These are phyloP conservation scores for Tetranychus truncatus DNA, from an alignment of 2,888 invertebrate species.

Conservation along the genomic window DNA sequence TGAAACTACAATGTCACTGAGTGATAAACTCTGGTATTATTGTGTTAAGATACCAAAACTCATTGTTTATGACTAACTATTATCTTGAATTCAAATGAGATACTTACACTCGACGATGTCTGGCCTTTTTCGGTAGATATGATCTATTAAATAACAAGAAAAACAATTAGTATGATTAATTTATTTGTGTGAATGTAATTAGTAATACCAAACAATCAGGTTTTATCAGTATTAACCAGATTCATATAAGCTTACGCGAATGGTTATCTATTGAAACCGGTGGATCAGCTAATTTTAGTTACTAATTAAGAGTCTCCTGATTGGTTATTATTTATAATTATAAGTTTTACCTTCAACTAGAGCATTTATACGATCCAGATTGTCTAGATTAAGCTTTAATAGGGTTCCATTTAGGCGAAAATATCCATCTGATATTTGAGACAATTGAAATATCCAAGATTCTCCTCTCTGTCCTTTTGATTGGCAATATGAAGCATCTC, in stretches of 20 bases:
- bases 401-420: conserved; percentile 25
- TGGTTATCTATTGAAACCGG: no score
- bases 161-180: no score
- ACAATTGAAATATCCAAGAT: conserved; percentile 24
- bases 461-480: conserved; percentile 21
- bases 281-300: no score
- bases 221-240: no score
- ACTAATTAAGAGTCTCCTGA: not conserved
- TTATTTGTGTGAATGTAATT: no score
- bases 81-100: not conserved
- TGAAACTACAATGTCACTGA: no score
- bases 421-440: conserved; percentile 22
- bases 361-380: conserved; percentile 24
- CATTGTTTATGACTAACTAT: no score
- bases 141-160: conserved; percentile 14
- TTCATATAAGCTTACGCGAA: no score
- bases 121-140: conserved; percentile 23
- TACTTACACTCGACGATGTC: conserved; percentile 7
- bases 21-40: no score
- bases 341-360: conserved; percentile 22
- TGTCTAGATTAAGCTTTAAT: conserved; percentile 22
- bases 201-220: no score
- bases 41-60: no score
- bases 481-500: conserved; percentile 22
- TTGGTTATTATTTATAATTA: not conserved